phyloP scores from a whole-genome alignment of 2,797 vertebrate genomes.

The Paramormyrops hopkinsi region DNA sequence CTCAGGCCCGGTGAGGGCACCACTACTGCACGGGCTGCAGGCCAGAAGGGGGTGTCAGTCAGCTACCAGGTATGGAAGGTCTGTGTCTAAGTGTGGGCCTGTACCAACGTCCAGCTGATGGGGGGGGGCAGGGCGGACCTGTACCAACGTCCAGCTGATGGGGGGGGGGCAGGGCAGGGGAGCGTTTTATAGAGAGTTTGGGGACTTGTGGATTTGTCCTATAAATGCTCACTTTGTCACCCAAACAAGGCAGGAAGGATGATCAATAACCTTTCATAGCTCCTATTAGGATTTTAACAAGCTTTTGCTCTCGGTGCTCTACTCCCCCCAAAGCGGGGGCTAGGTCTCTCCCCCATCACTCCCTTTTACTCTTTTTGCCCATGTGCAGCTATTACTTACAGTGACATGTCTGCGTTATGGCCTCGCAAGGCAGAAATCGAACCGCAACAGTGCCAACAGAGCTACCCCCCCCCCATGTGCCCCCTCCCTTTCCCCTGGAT shows the following conservation, averaged over 20 bases:
- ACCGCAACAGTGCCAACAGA: neutral
- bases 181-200: conserved; percentile 7
- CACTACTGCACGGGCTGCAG: neutral
- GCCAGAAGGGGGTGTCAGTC: neutral
- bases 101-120: neutral
- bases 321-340: conserved; percentile 42
- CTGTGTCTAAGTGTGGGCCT: neutral
- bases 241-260: conserved; percentile 72
- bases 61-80: neutral
- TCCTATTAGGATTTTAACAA: conserved; percentile 70
- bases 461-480: neutral
- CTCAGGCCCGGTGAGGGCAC: neutral
- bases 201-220: conserved; percentile 44
- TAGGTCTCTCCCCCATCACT: conserved; percentile 17
- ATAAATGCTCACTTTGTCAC: conserved; percentile 76
- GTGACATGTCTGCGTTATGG: conserved; percentile 24
- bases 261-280: conserved; percentile 82
- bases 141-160: neutral
- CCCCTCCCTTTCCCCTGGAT: neutral
- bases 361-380: conserved; percentile 9
- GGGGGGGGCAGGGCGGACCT: neutral
- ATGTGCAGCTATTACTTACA: conserved; percentile 25
- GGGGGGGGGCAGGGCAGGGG: neutral
- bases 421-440: neutral
- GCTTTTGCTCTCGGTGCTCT: conserved; percentile 67